Evolutionary conservation across 35 echinoderm and acorn worm genomes (phyloP), one percentile per base, ranked within the genome.

Genomic region (Amphiura filiformis): DNA sequence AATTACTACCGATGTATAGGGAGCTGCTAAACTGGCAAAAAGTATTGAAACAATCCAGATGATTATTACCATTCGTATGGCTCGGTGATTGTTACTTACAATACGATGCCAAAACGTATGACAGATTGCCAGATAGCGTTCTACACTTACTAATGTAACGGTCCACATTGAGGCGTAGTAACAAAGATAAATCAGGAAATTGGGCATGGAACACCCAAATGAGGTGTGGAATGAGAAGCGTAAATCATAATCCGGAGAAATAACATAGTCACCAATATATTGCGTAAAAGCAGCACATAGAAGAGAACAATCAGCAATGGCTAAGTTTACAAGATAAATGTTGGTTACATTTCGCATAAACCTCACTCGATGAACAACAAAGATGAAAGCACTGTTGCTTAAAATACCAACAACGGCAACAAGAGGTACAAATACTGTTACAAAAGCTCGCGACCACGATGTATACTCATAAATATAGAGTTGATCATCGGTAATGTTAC

Each of bases 271-370:
- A 30, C 61, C 61, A 30, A 70, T 11, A 70, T 70, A 70, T 70
- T 70, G 61, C 17, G 26, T 23, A 15, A 70, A 70, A 2, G 13
- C 78, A 35, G 78, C 38, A 32, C 7, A 3, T 34, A 80, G 34
- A 34, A 80, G 31, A 13, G 38, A 80, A 23, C 7, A 37, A 80
- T 80, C 78, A 4, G 78, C 34, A 11, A 80, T 39, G 1, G 78
- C 78, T n/a, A 80, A 80, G n/a, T 80, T 80, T 13, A 36, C 78
- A 7, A 80, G n/a, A 36, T 80, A 80, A n/a, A 80, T 80, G n/a
- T 80, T 80, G 3, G 78, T 80, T 32, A 80, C 34, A 36, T 36
- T 80, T 5, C 78, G 34, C 78, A 80, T 80, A 39, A 37, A 80
- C 5, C 14, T 36, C 78, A 80, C 78, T 31, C 78, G 14, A 80